Evolutionary conservation across 2,797 vertebrate genomes (phyloP).

Genomic region (Botia kubotai): DNA sequence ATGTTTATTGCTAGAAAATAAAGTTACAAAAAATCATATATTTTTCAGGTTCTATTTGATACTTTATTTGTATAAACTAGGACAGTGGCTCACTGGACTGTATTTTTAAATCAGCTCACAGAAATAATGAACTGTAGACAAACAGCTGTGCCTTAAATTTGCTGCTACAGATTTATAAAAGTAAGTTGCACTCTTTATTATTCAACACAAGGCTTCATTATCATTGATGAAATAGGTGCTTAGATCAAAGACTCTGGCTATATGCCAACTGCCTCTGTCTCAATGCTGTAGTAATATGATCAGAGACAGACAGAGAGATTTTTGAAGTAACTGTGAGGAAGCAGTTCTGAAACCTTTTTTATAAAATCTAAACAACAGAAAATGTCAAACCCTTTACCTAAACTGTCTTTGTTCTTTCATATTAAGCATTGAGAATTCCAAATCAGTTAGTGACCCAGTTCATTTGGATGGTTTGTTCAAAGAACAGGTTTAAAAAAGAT

Average conservation of each 20-base stretch:
- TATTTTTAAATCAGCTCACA: too few relatives aligned
- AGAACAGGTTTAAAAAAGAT: neutral
- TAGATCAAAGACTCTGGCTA: constrained; percentile 53
- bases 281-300: constrained; percentile 50
- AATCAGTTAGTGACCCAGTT: neutral
- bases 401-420: too few relatives aligned
- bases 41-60: too few relatives aligned
- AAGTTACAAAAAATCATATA: too few relatives aligned
- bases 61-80: too few relatives aligned
- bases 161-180: constrained; percentile 41
- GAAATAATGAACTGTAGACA: neutral
- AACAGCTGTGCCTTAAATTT: constrained; percentile 27
- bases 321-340: constrained; percentile 11
- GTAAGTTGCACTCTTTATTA: constrained; percentile 49
- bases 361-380: too few relatives aligned
- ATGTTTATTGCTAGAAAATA: too few relatives aligned
- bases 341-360: neutral
- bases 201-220: constrained; percentile 55
- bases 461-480: neutral
- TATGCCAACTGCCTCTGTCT: constrained; percentile 42
- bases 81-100: too few relatives aligned
- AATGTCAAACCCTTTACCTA: too few relatives aligned
- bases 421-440: too few relatives aligned
- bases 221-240: constrained; percentile 52
- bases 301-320: constrained; percentile 27